Percentiles rank a stretch among this genome's conserved stretches.
Conservation (phyloP, 2,888 invertebrate species). For the Brenthis hecate region DNA sequence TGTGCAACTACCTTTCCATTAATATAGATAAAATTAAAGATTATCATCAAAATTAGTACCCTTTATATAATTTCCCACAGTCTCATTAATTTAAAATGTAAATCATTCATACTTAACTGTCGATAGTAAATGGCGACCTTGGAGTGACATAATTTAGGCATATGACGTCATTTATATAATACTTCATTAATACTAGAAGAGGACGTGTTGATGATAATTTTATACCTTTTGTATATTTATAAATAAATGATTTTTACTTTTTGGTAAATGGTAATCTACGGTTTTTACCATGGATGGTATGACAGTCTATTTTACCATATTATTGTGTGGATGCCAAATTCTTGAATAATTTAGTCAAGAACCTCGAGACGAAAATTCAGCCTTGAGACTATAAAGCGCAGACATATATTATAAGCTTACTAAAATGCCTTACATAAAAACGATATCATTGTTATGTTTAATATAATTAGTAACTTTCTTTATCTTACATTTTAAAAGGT, state of each 20-base stretch:
- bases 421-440: slow-evolving; percentile 24
- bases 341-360: slow-evolving; percentile 17
- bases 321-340: slow-evolving; percentile 4
- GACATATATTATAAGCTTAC: slow-evolving; percentile 20
- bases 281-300: background rate
- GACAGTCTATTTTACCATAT: background rate
- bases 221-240: background rate
- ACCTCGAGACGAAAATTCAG: slow-evolving; percentile 23
- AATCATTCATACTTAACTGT: slow-evolving; percentile 49
- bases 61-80: background rate
- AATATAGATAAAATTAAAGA: slow-evolving; percentile 10
- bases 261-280: background rate
- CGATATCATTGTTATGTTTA: slow-evolving; percentile 17
- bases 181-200: no score
- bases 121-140: slow-evolving; percentile 49
- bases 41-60: slow-evolving; percentile 10
- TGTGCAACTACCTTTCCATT: background rate
- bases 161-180: background rate
- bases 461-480: slow-evolving; percentile 30
- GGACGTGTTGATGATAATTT: no score
- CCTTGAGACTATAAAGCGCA: slow-evolving; percentile 32
- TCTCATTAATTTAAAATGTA: slow-evolving; percentile 7
- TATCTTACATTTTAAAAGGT: slow-evolving; percentile 19
- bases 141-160: slow-evolving; percentile 30
- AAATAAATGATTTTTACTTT: background rate